A percentile compares a stretch with the other conserved stretches of the same genome.
These are phyloP conservation scores for Drosophila neutralis DNA, from an alignment of 2,888 invertebrate species.

Conservation along the genomic window DNA sequence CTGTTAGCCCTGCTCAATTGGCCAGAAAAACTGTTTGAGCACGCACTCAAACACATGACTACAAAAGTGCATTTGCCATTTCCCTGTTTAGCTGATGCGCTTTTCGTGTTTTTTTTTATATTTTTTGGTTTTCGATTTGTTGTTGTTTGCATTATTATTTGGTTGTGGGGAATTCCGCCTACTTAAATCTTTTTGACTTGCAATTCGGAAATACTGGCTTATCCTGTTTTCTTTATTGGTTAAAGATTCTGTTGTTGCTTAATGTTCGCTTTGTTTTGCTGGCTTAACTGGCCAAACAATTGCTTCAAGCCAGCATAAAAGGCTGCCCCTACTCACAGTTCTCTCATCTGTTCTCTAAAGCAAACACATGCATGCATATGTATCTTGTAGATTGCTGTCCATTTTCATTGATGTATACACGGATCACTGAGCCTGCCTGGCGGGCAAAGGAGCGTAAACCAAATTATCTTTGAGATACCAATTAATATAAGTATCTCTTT, in stretches of 20 bases:
- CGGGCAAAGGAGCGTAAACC: conserved; percentile 28
- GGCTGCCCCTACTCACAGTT: conserved; percentile 10
- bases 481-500: conserved; percentile 35
- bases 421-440: conserved; percentile 43
- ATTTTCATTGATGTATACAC: conserved; percentile 53
- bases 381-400: conserved; percentile 22
- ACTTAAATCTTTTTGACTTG: conserved; percentile 80
- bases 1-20: conserved; percentile 65
- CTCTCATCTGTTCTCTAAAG: conserved; percentile 23
- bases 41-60: conserved; percentile 72
- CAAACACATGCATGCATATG: conserved; percentile 5
- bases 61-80: conserved; percentile 64
- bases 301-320: conserved; percentile 18
- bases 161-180: conserved; percentile 77
- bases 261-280: conserved; percentile 69
- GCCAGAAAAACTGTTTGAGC: conserved; percentile 75
- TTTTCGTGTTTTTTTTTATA: conserved; percentile 19
- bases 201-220: conserved; percentile 82
- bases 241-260: conserved; percentile 59
- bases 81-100: conserved; percentile 41
- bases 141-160: conserved; percentile 24
- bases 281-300: conserved; percentile 72
- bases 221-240: conserved; percentile 82
- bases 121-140: conserved; percentile 18
- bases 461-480: conserved; percentile 34